Conservation (phyloP, 2,888 invertebrate species). For the Siphlonurus alternatus region DNA sequence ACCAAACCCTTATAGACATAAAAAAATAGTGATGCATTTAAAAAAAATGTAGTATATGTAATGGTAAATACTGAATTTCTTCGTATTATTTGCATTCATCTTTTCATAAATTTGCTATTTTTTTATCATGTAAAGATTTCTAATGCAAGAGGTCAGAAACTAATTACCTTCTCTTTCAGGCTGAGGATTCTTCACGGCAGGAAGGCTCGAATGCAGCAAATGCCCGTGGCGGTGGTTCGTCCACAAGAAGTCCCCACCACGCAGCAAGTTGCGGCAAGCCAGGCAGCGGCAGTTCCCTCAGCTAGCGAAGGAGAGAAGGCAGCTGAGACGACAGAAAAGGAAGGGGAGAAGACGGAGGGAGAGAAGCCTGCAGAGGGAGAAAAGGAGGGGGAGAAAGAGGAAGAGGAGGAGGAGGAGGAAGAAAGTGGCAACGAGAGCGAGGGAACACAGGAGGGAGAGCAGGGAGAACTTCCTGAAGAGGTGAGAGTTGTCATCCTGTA, state of each 20-base stretch:
- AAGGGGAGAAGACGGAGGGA: slow-evolving; percentile 15
- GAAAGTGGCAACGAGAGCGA: slow-evolving; percentile 71
- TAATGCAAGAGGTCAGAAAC: no score
- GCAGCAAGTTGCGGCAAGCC: neutral
- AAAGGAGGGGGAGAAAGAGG: slow-evolving; percentile 14
- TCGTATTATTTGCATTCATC: no score
- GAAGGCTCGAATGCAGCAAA: slow-evolving; percentile 47
- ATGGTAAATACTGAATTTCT: no score
- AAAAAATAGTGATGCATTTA: no score
- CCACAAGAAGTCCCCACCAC: slow-evolving; percentile 1
- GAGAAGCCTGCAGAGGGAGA: slow-evolving; percentile 20
- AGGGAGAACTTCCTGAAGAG: slow-evolving; percentile 44
- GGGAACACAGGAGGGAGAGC: slow-evolving; percentile 41
- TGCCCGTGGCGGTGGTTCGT: neutral
- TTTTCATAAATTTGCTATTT: no score
- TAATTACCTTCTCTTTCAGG: slow-evolving; percentile 25
- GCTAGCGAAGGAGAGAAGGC: neutral
- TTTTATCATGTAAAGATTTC: neutral
- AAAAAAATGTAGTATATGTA: no score
- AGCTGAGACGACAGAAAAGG: neutral
- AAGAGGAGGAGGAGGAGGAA: slow-evolving; percentile 46
- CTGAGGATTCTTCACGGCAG: slow-evolving; percentile 53
- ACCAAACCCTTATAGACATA: no score
- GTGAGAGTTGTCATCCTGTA: slow-evolving; percentile 27
- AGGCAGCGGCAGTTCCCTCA: neutral